Evolutionary conservation across 2,113 vertebrate species (phyloP).

Genomic region (Panthera uncia): DNA sequence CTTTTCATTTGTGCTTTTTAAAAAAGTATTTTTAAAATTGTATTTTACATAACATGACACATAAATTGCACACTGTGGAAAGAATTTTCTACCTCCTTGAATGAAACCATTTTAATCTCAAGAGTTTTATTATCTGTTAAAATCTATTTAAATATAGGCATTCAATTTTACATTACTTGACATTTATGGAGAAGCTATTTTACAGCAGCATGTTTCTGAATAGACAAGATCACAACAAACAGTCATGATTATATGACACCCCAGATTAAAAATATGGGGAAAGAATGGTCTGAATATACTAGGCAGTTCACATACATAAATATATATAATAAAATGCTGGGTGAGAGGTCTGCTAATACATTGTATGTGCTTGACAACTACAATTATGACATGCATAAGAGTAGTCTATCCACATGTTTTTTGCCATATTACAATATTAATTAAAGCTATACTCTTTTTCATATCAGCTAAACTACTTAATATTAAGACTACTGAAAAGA

Average conservation of each 20-base stretch:
- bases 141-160: conserved; percentile 85
- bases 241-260: conserved; percentile 78
- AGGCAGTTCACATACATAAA: conserved; percentile 56
- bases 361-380: conserved; percentile 24
- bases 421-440: neutral
- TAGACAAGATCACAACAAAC: conserved; percentile 83
- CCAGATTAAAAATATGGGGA: conserved; percentile 69
- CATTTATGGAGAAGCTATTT: conserved; percentile 82
- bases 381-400: neutral
- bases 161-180: conserved; percentile 82
- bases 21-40: conserved; percentile 76
- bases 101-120: conserved; percentile 85
- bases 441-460: neutral
- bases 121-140: conserved; percentile 86
- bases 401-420: neutral
- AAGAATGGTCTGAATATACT: conserved; percentile 70
- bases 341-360: neutral
- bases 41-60: conserved; percentile 84
- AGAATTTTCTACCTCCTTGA: conserved; percentile 81
- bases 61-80: conserved; percentile 82
- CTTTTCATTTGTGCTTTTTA: conserved; percentile 79
- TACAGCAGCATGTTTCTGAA: conserved; percentile 77
- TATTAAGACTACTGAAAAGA: neutral
- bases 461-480: neutral
- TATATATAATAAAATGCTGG: conserved; percentile 65